phyloP scores from a whole-genome alignment of 2,888 invertebrate genomes.

The Drosophila infuscata region DNA sequence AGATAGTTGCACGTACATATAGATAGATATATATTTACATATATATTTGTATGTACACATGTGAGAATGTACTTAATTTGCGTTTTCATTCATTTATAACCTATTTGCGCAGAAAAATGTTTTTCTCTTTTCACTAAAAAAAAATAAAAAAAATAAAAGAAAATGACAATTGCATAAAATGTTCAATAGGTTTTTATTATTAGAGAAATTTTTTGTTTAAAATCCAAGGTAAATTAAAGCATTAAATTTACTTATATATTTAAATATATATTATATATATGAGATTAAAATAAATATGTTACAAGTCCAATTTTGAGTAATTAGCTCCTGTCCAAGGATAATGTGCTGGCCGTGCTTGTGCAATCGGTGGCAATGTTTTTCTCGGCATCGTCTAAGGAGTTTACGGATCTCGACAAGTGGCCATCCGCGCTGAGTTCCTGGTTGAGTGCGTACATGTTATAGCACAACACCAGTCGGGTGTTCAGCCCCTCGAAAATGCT shows the following conservation, averaged over 20 bases:
- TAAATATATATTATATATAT: neutral
- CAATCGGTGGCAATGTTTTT: constrained; percentile 48
- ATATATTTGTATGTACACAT: too few species aligned
- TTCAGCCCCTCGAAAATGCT: constrained; percentile 90
- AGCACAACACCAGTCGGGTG: constrained; percentile 78
- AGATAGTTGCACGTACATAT: constrained; percentile 25
- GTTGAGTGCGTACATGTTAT: constrained; percentile 74
- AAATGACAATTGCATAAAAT: neutral
- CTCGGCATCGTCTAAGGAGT: constrained; percentile 55
- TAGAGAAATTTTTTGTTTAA: neutral
- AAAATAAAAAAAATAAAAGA: neutral
- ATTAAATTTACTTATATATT: too few species aligned
- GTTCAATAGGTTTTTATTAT: neutral
- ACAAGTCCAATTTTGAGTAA: neutral
- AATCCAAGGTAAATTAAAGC: neutral
- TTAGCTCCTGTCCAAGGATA: constrained; percentile 52
- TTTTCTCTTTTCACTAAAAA: neutral
- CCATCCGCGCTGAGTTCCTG: constrained; percentile 49
- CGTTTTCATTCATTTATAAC: neutral
- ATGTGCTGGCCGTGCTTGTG: constrained; percentile 64
- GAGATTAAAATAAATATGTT: neutral
- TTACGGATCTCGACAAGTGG: constrained; percentile 36
- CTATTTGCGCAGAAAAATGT: neutral
- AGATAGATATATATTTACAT: neutral
- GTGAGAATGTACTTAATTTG: neutral